A percentile compares a stretch with the other conserved stretches of the same genome.
phyloP scores from a whole-genome alignment of 2,113 vertebrate genomes.

The Brevimyrus niger region DNA sequence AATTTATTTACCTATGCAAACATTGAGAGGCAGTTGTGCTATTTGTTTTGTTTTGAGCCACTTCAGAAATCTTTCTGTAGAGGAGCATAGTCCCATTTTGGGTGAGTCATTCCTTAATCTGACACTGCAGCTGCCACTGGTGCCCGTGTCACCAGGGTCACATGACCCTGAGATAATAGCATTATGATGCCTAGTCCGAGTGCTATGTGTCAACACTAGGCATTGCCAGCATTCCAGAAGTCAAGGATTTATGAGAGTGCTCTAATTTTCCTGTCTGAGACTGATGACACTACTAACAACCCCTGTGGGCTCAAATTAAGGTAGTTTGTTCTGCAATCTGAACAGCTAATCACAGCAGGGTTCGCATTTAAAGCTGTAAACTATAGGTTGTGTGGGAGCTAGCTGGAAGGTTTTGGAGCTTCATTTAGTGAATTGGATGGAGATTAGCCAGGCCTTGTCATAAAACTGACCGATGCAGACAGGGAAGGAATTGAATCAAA shows the following conservation, averaged over 20 bases:
- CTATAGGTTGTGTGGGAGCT: not conserved
- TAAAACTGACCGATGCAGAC: constrained; percentile 6
- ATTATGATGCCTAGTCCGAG: not conserved
- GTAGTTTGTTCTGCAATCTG: not conserved
- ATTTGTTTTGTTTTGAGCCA: not conserved
- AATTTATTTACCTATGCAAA: not conserved
- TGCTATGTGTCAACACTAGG: constrained; percentile 10
- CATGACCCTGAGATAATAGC: constrained; percentile 4
- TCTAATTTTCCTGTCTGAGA: not conserved
- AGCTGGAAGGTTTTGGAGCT: not conserved
- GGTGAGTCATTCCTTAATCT: not conserved
- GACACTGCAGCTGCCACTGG: not conserved
- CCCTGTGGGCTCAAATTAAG: not conserved
- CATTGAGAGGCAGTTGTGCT: not conserved
- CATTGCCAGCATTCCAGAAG: constrained; percentile 6
- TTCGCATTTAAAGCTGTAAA: not conserved
- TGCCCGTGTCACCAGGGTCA: not conserved
- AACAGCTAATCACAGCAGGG: not conserved
- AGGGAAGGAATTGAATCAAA: constrained; percentile 12
- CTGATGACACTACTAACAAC: constrained; percentile 26
- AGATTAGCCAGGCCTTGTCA: constrained; percentile 1
- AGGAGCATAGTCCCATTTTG: not conserved
- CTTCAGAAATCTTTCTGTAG: not conserved
- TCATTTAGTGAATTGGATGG: not conserved
- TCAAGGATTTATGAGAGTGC: not conserved